Conservation (phyloP, 2,113 vertebrate genomes). For the Pachypanchax playfairii region DNA sequence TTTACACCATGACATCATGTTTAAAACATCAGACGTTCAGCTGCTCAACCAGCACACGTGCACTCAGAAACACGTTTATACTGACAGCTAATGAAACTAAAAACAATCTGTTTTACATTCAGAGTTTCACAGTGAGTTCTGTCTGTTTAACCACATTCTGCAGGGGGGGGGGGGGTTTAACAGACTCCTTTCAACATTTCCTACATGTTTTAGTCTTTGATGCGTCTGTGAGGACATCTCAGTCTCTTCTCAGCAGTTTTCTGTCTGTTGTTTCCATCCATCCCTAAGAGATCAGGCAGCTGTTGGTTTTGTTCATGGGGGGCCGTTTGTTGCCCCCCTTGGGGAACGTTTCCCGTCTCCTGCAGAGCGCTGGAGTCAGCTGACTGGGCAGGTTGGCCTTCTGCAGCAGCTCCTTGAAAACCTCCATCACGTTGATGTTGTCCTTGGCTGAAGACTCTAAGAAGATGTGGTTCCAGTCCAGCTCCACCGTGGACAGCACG, state of each 20-base stretch:
- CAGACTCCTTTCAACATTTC: too few species aligned
- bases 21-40: too few species aligned
- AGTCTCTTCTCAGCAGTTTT: neutral
- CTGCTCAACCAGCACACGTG: too few species aligned
- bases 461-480: slow-evolving; percentile 89
- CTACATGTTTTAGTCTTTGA: too few species aligned
- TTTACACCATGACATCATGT: too few species aligned
- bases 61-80: too few species aligned
- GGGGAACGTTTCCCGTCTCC: slow-evolving; percentile 86
- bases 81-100: too few species aligned
- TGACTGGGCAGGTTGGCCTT: slow-evolving; percentile 84
- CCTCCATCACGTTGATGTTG: slow-evolving; percentile 88
- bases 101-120: too few species aligned
- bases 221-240: neutral
- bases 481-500: slow-evolving; percentile 83
- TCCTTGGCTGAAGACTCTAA: slow-evolving; percentile 90
- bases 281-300: slow-evolving; percentile 84
- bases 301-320: slow-evolving; percentile 90
- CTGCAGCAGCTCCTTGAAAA: slow-evolving; percentile 87
- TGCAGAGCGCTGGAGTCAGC: slow-evolving; percentile 82
- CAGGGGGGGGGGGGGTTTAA: too few species aligned
- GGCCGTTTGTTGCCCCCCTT: slow-evolving; percentile 75
- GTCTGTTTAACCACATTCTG: too few species aligned
- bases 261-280: neutral
- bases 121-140: too few species aligned